phyloP scores from a whole-genome alignment of 2,797 vertebrate genomes.

The Octomys mimax region DNA sequence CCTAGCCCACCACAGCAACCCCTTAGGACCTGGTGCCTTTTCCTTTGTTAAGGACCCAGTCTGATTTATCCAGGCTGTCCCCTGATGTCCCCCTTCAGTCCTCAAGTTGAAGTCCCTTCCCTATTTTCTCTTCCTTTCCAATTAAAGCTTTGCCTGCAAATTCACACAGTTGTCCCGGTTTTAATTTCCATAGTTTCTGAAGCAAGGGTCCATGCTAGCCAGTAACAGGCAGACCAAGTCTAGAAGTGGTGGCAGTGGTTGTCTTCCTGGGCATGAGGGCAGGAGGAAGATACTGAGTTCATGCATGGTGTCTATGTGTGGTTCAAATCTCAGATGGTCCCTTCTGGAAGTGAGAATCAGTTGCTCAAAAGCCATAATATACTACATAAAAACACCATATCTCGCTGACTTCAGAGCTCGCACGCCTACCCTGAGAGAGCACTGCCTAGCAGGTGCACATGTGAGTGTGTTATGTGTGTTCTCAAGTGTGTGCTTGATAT shows the following conservation, averaged over 20 bases:
- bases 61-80: background rate
- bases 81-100: background rate
- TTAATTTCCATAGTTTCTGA: background rate
- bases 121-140: background rate
- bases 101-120: background rate
- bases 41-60: background rate
- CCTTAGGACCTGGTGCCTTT: background rate
- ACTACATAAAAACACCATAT: background rate
- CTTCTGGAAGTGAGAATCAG: background rate
- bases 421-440: rapidly evolving
- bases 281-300: background rate
- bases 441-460: background rate
- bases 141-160: background rate
- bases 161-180: background rate
- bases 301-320: rapidly evolving
- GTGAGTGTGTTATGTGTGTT: too few relatives aligned
- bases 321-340: background rate
- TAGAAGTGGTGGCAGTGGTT: background rate
- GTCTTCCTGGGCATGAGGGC: background rate
- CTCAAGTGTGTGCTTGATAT: background rate
- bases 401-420: background rate
- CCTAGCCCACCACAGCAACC: background rate
- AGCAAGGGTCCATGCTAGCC: background rate
- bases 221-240: background rate
- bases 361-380: background rate